These are phyloP conservation scores for Palythoa grandis DNA, from an alignment of 92 coral and sea anemone genomes.

Conservation along the genomic window DNA sequence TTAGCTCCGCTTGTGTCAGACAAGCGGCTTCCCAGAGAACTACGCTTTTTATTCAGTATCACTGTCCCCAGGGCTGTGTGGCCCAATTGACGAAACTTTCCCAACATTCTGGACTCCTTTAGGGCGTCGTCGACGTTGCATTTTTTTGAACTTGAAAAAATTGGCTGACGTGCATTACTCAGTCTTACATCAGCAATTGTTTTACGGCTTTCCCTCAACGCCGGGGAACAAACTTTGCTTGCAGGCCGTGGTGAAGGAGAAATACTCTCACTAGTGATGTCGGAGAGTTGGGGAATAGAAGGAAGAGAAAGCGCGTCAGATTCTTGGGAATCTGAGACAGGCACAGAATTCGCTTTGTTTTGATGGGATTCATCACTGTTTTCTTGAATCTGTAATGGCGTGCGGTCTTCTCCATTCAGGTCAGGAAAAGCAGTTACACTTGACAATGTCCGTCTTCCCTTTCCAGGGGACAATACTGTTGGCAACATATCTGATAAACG, in stretches of 20 bases:
- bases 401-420: not conserved
- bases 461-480: not conserved
- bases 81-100: conserved; percentile 9
- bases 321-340: not conserved
- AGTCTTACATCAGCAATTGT: conserved; percentile 20
- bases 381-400: not conserved
- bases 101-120: conserved; percentile 1
- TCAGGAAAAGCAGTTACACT: too few species aligned
- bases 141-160: not conserved
- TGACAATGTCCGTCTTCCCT: too few species aligned
- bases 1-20: too few species aligned
- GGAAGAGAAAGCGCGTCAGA: not conserved
- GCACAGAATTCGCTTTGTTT: not conserved
- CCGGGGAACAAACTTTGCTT: not conserved
- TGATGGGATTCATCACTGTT: not conserved
- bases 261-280: not conserved
- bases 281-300: not conserved
- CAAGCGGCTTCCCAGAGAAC: not conserved
- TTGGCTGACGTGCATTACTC: not conserved
- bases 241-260: not conserved
- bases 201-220: not conserved
- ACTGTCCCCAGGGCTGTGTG: conserved; percentile 9
- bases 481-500: not conserved
- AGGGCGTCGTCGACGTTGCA: not conserved
- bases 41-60: not conserved